Evolutionary conservation across 2,113 vertebrate genomes (phyloP).

Genomic region (Rhipidura dahli): DNA sequence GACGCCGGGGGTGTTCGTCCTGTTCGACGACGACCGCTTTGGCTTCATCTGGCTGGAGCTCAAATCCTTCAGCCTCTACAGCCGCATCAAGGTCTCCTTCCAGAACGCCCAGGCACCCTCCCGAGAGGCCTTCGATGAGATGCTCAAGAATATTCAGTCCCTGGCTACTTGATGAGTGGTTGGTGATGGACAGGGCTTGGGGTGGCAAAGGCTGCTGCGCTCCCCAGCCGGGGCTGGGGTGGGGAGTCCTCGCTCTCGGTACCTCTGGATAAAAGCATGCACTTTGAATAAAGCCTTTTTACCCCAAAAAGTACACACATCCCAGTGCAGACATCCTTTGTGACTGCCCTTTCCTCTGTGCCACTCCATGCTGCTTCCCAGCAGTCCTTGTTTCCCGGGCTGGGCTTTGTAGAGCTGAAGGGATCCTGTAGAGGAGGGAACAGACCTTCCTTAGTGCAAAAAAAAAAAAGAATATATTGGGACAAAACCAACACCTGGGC

Average conservation of each 20-base stretch:
- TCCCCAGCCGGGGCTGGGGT: conserved; percentile 7
- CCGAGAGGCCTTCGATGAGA: conserved; percentile 90
- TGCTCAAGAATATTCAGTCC: conserved; percentile 95
- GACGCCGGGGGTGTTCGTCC: conserved; percentile 90
- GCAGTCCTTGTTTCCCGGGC: neutral
- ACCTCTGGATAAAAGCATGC: conserved; percentile 66
- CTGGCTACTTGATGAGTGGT: conserved; percentile 84
- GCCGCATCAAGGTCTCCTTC: conserved; percentile 89
- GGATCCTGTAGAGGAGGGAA: neutral
- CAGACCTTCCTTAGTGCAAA: neutral
- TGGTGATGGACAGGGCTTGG: neutral
- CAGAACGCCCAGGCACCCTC: conserved; percentile 85
- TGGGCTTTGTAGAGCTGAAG: conserved; percentile 13
- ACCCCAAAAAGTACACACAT: conserved; percentile 23
- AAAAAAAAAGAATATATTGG: neutral
- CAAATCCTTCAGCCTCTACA: conserved; percentile 97
- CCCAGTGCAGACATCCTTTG: neutral
- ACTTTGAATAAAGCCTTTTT: conserved; percentile 60
- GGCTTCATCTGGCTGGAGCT: conserved; percentile 98
- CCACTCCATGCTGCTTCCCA: neutral
- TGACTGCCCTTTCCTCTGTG: conserved; percentile 17
- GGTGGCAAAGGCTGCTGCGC: conserved; percentile 21
- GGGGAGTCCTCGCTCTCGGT: conserved; percentile 18
- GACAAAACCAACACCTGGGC: neutral
- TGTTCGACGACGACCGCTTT: conserved; percentile 92